These are phyloP conservation scores for Saccostrea glomerata DNA, from an alignment of 1,140 invertebrate species.

Conservation along the genomic window DNA sequence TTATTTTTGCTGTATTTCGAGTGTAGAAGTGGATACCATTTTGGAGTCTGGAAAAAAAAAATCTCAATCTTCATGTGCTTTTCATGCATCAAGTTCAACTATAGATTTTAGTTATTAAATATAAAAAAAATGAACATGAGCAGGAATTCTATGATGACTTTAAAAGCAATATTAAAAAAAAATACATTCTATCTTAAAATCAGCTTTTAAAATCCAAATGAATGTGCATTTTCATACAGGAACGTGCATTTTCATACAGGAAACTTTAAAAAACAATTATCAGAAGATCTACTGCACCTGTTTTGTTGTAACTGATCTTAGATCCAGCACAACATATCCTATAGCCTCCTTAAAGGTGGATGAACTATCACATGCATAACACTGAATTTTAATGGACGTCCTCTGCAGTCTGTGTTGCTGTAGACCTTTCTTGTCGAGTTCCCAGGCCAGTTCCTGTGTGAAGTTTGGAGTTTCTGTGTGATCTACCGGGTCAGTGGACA, in stretches of 20 bases:
- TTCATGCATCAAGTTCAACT: neutral
- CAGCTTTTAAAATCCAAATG: neutral
- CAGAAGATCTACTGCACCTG: constrained; percentile 53
- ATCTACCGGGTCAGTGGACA: constrained; percentile 79
- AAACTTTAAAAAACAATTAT: no score
- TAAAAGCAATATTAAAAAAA: neutral
- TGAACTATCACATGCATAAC: constrained; percentile 77
- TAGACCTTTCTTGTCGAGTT: constrained; percentile 79
- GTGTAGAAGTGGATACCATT: constrained; percentile 80
- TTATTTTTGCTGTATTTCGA: constrained; percentile 79
- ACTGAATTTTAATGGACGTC: constrained; percentile 80
- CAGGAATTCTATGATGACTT: neutral
- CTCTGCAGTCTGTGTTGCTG: constrained; percentile 80
- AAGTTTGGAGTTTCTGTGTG: constrained; percentile 78
- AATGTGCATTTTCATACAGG: no score
- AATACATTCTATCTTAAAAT: neutral
- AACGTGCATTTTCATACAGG: no score
- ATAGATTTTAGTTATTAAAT: neutral
- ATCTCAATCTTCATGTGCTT: neutral
- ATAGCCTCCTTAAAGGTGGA: constrained; percentile 77
- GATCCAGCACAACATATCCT: constrained; percentile 81
- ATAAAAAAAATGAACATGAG: neutral
- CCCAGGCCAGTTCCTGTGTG: constrained; percentile 81
- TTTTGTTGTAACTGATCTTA: constrained; percentile 78
- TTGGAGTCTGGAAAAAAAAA: constrained; percentile 70